Conservation (phyloP, 2,888 invertebrate species). For the Ganaspis brasiliensis region DNA sequence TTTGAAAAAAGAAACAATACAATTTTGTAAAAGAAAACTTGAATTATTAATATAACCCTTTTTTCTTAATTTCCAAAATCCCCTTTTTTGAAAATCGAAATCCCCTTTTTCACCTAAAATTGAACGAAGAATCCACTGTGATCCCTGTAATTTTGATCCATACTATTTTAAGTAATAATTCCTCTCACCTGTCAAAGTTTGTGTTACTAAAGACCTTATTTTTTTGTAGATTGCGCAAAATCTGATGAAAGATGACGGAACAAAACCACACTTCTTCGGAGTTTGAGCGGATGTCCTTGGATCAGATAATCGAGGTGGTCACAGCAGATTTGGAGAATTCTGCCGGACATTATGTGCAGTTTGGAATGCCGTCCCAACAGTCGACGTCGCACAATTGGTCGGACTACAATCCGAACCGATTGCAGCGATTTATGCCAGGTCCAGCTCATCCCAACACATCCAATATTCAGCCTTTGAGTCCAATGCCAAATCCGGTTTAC, state of each 20-base stretch:
- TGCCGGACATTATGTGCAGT: conserved; percentile 83
- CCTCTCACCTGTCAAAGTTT: no score
- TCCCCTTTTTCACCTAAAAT: no score
- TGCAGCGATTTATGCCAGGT: conserved; percentile 68
- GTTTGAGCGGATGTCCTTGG: conserved; percentile 78
- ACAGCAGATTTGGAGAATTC: conserved; percentile 83
- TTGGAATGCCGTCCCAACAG: conserved; percentile 81
- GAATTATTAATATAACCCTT: no score
- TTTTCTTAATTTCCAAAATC: no score
- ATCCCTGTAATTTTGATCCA: no score
- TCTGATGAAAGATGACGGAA: conserved; percentile 67
- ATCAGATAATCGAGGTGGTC: conserved; percentile 84
- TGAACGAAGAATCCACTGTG: no score
- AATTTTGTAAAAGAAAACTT: no score
- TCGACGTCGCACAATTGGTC: conserved; percentile 74
- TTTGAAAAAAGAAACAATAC: no score
- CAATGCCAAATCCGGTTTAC: conserved; percentile 69
- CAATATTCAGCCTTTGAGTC: conserved; percentile 60
- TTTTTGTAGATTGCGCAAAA: background rate
- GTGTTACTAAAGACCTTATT: no score
- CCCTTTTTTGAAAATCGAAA: no score
- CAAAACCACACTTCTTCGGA: conserved; percentile 70
- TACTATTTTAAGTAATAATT: no score
- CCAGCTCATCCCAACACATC: conserved; percentile 63
- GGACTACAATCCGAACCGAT: conserved; percentile 70